These are phyloP conservation scores for Agrilus planipennis DNA, from an alignment of 1,140 invertebrate genomes.

Conservation along the genomic window DNA sequence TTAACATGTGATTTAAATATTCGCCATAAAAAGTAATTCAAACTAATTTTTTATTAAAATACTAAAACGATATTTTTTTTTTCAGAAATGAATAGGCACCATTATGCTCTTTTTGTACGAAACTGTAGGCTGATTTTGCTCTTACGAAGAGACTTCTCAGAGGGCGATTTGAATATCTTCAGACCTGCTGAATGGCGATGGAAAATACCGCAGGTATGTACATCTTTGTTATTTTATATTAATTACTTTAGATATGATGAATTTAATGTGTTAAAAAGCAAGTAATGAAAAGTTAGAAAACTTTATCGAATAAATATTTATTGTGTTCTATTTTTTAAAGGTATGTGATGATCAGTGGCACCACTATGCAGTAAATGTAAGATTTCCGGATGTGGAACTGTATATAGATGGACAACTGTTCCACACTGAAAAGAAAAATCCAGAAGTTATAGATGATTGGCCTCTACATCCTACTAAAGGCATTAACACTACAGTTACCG, in stretches of 20 bases:
- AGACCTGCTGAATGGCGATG: slow-evolving; percentile 96
- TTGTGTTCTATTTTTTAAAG: slow-evolving; percentile 37
- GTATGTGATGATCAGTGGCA: slow-evolving; percentile 98
- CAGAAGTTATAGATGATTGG: slow-evolving; percentile 98
- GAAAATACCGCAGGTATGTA: slow-evolving; percentile 64
- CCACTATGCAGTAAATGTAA: slow-evolving; percentile 89
- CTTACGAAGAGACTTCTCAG: slow-evolving; percentile 81
- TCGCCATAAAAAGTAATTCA: slow-evolving; percentile 6
- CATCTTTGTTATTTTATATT: background rate
- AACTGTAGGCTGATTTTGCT: slow-evolving; percentile 93
- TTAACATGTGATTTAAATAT: background rate
- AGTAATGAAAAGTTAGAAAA: background rate
- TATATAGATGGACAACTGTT: slow-evolving; percentile 83
- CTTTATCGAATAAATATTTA: no score
- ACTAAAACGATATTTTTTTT: slow-evolving; percentile 21
- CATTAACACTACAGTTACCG: slow-evolving; percentile 84
- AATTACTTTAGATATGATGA: no score
- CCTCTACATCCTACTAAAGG: slow-evolving; percentile 92
- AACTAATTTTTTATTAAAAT: background rate
- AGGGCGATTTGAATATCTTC: slow-evolving; percentile 90
- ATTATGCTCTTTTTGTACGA: slow-evolving; percentile 91
- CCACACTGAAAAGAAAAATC: slow-evolving; percentile 68
- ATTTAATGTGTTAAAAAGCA: no score
- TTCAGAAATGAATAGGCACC: slow-evolving; percentile 94
- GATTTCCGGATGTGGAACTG: slow-evolving; percentile 77